Base-by-base conservation (phyloP, 2,113 vertebrate genomes). In the Dicentrarchus labrax region DNA sequence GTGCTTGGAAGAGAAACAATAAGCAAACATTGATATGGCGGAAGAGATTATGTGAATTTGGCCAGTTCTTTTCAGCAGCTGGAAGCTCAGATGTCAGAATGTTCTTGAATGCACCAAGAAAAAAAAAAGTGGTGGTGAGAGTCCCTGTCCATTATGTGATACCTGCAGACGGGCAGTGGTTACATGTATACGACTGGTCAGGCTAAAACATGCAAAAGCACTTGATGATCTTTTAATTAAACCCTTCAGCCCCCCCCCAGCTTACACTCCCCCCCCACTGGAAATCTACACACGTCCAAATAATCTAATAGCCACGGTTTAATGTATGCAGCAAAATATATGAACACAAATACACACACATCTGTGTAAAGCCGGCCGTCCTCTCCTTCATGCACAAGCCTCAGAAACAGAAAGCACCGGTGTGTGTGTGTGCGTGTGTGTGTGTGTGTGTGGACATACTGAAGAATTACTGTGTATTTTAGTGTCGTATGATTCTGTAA, bases 331-430 rank as follows among this genome's bases (percentile, higher is more conserved):
- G 47, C 5, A 6, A 19, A 13, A 71, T 41, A 56, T 54, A 30
- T 22, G 39, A 72, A 64, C 43, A n/a, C 10, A 71, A 53, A 53
- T 11, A 4, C 24, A 67, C 62, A 38, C 36, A 61, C 11, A 72
- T 21, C 4, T 43, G 43, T 43, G 3, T 57, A 11, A 53, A 38
- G 10, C 48, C 0, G 2, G 53, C 24, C 22, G 8, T 10, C 6
- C 65, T 76, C 7, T 57, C 48, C 70, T 76, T 45, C 16, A 41
- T 47, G 81, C 81, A 80, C 75, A 78, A 62, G 78, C 75, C 15
- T 54, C 43, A 76, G 30, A 80, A 61, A 30, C 73, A 0, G 51
- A 43, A 45, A 59, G 68, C 61, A 19, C 22, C 59, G 30, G 30
- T 30, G 30, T 30, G 30, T n/a, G n/a, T 22, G 4, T 9, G 43